Evolutionary conservation across 1,140 invertebrate genomes (phyloP).

Genomic region (Eciton burchellii): DNA sequence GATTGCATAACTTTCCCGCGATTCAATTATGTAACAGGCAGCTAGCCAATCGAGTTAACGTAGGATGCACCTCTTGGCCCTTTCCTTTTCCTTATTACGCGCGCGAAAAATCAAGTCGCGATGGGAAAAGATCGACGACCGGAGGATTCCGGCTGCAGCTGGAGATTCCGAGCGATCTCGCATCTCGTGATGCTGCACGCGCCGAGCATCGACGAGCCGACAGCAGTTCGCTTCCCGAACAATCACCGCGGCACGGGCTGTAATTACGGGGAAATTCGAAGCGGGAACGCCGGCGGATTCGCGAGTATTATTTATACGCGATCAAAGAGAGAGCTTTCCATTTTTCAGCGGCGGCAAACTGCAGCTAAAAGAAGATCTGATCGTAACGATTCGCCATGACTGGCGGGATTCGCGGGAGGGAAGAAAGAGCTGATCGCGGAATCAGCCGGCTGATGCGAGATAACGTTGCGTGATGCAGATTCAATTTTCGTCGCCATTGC

Average conservation of each 20-base stretch:
- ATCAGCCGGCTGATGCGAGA: background rate
- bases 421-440: background rate
- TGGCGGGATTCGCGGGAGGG: background rate
- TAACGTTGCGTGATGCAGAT: background rate
- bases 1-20: background rate
- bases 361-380: too few relatives aligned
- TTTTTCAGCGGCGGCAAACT: background rate
- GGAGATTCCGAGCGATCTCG: conserved; percentile 26
- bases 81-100: background rate
- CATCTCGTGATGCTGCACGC: conserved; percentile 9
- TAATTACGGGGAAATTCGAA: conserved; percentile 43
- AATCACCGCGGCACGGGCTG: background rate
- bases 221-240: background rate
- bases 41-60: too few relatives aligned
- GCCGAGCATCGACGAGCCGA: conserved; percentile 28
- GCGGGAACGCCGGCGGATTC: background rate
- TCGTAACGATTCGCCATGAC: conserved; percentile 32
- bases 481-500: background rate
- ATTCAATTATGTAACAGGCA: background rate
- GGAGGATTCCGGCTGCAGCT: conserved; percentile 18
- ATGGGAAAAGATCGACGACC: background rate
- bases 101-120: background rate
- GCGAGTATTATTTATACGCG: conserved; percentile 23
- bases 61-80: background rate
- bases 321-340: background rate